Base-by-base conservation (phyloP, 2,888 invertebrate species). In the Drosophila colorata region DNA sequence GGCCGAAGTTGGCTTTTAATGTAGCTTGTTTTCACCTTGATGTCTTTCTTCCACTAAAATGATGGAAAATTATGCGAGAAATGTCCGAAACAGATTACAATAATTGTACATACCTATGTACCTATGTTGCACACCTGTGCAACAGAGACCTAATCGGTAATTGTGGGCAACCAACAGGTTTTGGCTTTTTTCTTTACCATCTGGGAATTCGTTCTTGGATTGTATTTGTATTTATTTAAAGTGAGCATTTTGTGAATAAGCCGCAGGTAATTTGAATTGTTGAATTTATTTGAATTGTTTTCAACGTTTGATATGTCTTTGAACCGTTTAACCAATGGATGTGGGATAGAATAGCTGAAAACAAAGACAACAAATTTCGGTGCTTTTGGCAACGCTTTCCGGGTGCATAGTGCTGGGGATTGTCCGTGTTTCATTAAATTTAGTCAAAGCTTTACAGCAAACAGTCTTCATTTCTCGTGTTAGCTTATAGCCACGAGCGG, bases 21-120 rank as follows among this genome's bases (percentile, higher is more conserved):
- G n/a, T 16, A 11, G 28, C 38, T 40, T 28, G 18, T 18, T 47
- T n/a, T 23, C 18, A 31, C 23, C 23, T 8, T 37, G 23, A 38
- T 44, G 11, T 33, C 6, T 6, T 48, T 61, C 56, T 60, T 43
- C 11, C 35, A 9, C 7, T 18, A n/a, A 76, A 77, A 69, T 74
- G 78, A 80, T 80, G 81, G 53, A 88, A 74, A 87, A 84, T 84
- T 87, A 84, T 84, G 84, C 72, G 66, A 70, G 63, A 72, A 84
- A 84, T 84, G 87, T 69, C 63, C 58, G 85, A 78, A 59, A 84
- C 78, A 87, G 87, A 83, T 87, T 88, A 78, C 72, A 69, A 72
- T 84, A 83, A 87, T 78, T 88, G 87, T 74, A 60, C 31, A 28
- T 56, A 53, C n/a, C n/a, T n/a, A n/a, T n/a, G n/a, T n/a, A n/a